Evolutionary conservation across 2,797 vertebrate species (phyloP).

Genomic region (Acanthiza pusilla): DNA sequence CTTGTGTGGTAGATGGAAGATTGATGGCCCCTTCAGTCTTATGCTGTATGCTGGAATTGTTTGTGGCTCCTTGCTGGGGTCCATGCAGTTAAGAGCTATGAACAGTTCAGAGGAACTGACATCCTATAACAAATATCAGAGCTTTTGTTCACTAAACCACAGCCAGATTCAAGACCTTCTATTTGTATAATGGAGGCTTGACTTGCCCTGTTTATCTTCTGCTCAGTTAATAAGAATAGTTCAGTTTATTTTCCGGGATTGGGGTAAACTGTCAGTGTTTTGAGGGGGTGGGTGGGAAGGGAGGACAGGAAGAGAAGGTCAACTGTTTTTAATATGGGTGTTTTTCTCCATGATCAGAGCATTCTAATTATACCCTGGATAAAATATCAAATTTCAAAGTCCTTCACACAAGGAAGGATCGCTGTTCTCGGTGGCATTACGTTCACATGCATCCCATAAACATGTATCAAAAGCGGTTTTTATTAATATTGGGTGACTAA

Average conservation of each 20-base stretch:
- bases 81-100: neutral
- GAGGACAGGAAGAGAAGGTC: neutral
- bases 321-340: neutral
- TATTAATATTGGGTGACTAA: neutral
- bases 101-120: neutral
- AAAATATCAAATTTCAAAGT: slow-evolving; percentile 11
- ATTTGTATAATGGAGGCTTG: neutral
- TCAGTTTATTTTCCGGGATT: neutral
- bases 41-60: neutral
- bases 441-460: neutral
- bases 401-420: neutral
- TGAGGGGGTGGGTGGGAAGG: neutral
- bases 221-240: neutral
- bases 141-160: accelerated
- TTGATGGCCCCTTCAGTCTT: neutral
- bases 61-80: neutral
- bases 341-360: neutral
- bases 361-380: slow-evolving; percentile 22
- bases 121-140: neutral
- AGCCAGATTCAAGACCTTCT: neutral
- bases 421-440: neutral
- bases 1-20: neutral
- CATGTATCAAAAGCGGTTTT: neutral
- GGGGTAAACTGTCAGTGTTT: neutral
- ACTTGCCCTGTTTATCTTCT: neutral